Percentiles rank a stretch among this genome's conserved stretches.
Conservation (phyloP, 2,888 invertebrate species). For the Nebria salina region DNA sequence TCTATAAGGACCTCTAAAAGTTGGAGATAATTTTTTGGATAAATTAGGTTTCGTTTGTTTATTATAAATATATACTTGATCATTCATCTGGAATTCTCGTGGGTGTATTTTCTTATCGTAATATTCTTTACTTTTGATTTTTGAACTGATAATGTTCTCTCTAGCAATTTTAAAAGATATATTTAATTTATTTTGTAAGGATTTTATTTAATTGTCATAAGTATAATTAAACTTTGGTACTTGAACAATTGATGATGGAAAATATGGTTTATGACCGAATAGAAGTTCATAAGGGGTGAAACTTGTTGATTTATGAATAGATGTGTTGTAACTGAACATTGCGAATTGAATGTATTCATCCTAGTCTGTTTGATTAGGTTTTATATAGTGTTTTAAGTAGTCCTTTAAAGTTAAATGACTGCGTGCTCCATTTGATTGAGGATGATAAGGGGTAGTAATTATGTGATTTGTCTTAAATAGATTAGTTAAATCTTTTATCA, state of each 20-base stretch:
- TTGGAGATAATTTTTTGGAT: too few species aligned
- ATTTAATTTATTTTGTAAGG: conserved; percentile 50
- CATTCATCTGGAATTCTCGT: too few species aligned
- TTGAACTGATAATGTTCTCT: too few species aligned
- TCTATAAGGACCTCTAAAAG: too few species aligned
- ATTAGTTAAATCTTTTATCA: conserved; percentile 53
- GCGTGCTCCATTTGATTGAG: conserved; percentile 54
- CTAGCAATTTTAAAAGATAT: too few species aligned
- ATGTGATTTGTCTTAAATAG: conserved; percentile 53
- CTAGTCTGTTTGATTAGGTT: conserved; percentile 54
- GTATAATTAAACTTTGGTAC: conserved; percentile 52
- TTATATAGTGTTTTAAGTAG: conserved; percentile 54
- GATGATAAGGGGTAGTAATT: conserved; percentile 53
- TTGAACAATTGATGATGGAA: conserved; percentile 47
- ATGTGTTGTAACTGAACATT: conserved; percentile 53
- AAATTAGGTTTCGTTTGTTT: too few species aligned
- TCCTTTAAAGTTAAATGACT: conserved; percentile 54
- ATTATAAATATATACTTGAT: too few species aligned
- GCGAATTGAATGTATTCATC: conserved; percentile 53
- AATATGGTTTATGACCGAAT: conserved; percentile 50
- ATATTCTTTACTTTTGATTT: too few species aligned
- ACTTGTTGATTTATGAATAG: conserved; percentile 52
- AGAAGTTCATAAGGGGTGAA: conserved; percentile 54
- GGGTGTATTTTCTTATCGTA: too few species aligned
- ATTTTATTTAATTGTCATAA: conserved; percentile 51